Evolutionary conservation across 2,113 vertebrate species (phyloP).

Genomic region (Phyllostomus hastatus): DNA sequence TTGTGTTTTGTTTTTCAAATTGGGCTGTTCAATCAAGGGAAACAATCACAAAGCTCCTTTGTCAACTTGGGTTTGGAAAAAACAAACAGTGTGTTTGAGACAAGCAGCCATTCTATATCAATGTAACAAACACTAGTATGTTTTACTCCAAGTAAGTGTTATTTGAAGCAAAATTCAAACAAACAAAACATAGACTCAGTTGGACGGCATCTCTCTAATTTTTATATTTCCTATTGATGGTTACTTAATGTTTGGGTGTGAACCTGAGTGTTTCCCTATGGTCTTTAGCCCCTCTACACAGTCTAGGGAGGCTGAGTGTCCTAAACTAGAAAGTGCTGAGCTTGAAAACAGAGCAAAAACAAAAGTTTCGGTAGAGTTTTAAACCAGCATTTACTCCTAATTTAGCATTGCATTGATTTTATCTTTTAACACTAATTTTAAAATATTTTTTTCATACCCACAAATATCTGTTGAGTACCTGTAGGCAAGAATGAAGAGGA

Average conservation of each 20-base stretch:
- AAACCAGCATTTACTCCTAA: background rate
- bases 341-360: background rate
- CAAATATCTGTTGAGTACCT: background rate
- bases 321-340: background rate
- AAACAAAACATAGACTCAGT: background rate
- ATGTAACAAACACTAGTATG: background rate
- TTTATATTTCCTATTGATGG: background rate
- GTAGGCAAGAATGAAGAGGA: background rate
- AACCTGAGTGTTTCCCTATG: background rate
- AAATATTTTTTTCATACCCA: background rate
- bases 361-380: background rate
- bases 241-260: background rate
- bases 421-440: background rate
- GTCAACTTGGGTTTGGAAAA: background rate
- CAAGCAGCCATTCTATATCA: background rate
- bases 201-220: background rate
- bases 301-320: background rate
- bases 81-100: background rate
- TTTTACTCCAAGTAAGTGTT: background rate
- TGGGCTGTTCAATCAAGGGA: background rate
- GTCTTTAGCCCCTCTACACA: background rate
- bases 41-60: background rate
- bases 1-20: background rate
- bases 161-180: constrained; percentile 4
- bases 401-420: background rate